Evolutionary conservation across 2,888 invertebrate species (phyloP).

Genomic region (Machimus atricapillus): DNA sequence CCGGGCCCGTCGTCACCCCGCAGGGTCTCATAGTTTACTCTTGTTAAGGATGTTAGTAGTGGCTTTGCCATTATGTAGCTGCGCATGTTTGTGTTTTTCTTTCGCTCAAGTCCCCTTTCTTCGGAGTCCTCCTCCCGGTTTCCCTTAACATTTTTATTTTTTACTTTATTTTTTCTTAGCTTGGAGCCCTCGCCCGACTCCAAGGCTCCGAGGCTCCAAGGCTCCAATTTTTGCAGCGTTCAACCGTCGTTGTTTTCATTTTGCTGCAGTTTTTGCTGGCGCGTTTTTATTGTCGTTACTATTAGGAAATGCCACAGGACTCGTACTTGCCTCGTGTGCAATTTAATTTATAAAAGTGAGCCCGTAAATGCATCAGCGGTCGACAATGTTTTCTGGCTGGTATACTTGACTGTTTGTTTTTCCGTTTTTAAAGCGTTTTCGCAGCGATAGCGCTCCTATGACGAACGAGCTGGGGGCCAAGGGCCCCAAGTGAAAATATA

Average conservation of each 20-base stretch:
- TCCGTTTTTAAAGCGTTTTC: neutral
- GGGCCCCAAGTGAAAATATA: neutral
- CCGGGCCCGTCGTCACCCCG: neutral
- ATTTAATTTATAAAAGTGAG: conserved; percentile 40
- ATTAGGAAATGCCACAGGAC: conserved; percentile 12
- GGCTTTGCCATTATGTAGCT: conserved; percentile 24
- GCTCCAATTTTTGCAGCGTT: neutral
- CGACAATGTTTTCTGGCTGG: neutral
- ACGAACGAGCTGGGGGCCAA: neutral
- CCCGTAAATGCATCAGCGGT: conserved; percentile 37
- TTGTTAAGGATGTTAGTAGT: conserved; percentile 23
- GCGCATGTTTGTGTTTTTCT: conserved; percentile 17
- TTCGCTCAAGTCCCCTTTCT: neutral
- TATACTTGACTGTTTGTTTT: neutral
- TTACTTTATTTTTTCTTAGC: neutral
- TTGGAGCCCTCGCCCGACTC: neutral
- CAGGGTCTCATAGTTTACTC: conserved; percentile 15
- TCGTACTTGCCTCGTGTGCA: conserved; percentile 20
- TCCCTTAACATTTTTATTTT: neutral
- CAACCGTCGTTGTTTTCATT: neutral
- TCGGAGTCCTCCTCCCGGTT: neutral
- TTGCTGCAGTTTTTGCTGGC: neutral
- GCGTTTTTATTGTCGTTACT: neutral
- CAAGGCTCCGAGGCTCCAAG: neutral
- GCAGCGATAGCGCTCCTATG: neutral